Evolutionary conservation across 2,888 invertebrate genomes (phyloP).

Genomic region (Plagiodera versicolora): DNA sequence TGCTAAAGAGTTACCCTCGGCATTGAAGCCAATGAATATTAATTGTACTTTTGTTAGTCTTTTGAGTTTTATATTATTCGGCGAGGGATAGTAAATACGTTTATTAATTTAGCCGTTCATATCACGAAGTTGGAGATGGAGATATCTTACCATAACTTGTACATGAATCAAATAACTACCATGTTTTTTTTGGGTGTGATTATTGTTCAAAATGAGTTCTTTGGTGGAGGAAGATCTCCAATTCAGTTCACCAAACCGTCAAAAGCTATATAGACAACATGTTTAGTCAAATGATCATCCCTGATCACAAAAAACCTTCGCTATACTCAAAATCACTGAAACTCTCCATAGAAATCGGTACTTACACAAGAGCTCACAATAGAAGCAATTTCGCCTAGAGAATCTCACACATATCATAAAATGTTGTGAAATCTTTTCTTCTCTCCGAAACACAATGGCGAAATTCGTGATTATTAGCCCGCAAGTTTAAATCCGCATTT

Average conservation of each 20-base stretch:
- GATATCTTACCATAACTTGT: too few species aligned
- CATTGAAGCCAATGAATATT: slow-evolving; percentile 46
- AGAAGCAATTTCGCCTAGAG: slow-evolving; percentile 8
- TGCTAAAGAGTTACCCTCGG: slow-evolving; percentile 34
- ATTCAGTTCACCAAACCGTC: neutral
- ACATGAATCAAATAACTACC: too few species aligned
- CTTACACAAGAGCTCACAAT: slow-evolving; percentile 1
- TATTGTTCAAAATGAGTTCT: too few species aligned
- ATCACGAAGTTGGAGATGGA: too few species aligned
- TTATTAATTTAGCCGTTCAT: slow-evolving; percentile 26
- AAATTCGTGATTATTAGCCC: slow-evolving; percentile 18
- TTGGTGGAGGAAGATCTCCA: too few species aligned
- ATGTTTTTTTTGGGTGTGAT: too few species aligned
- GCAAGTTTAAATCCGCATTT: slow-evolving; percentile 15
- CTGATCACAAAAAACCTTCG: neutral
- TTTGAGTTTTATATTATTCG: slow-evolving; percentile 31
- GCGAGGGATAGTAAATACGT: slow-evolving; percentile 30
- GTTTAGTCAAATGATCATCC: neutral
- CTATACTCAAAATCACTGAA: neutral
- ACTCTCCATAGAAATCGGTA: neutral
- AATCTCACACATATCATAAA: slow-evolving; percentile 5
- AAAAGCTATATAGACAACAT: neutral
- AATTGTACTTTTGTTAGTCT: slow-evolving; percentile 46
- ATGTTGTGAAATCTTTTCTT: slow-evolving; percentile 8
- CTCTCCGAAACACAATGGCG: slow-evolving; percentile 13